These are phyloP conservation scores for Boloria selene DNA, from an alignment of 2,888 invertebrate species.

Conservation along the genomic window DNA sequence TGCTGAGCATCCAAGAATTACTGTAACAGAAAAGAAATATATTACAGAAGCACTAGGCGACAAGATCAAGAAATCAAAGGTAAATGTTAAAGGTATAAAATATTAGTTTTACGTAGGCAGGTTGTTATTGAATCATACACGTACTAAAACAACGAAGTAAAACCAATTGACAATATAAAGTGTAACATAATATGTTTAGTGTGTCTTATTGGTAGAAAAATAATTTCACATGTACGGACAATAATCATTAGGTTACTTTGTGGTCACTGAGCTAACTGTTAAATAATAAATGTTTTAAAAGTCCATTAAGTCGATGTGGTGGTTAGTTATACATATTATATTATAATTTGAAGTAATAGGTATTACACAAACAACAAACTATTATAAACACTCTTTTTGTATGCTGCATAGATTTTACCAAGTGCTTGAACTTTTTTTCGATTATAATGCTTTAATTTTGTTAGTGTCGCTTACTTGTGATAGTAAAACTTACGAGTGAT, in stretches of 20 bases:
- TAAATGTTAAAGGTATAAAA: conserved; percentile 47
- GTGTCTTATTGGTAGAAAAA: background rate
- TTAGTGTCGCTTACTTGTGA: conserved; percentile 22
- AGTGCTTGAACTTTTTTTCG: too few species aligned
- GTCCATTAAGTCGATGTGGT: too few species aligned
- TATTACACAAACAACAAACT: too few species aligned
- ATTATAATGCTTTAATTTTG: background rate
- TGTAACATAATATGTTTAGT: background rate
- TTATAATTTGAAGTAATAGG: too few species aligned
- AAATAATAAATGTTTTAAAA: background rate
- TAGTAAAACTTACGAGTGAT: too few species aligned
- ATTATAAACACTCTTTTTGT: too few species aligned
- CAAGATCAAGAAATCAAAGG: conserved; percentile 81
- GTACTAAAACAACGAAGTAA: too few species aligned
- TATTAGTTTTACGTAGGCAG: too few species aligned
- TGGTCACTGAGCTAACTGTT: conserved; percentile 4
- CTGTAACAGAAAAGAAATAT: conserved; percentile 83
- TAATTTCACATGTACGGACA: conserved; percentile 3
- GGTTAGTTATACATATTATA: too few species aligned
- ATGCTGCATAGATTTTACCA: too few species aligned
- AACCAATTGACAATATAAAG: background rate
- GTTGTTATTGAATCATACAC: too few species aligned
- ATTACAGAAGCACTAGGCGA: conserved; percentile 84
- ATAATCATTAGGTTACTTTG: conserved; percentile 13
- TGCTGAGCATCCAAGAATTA: conserved; percentile 83